A percentile compares a stretch with the other conserved stretches of the same genome.
Conservation (phyloP, 2,113 vertebrate species). For the Neolamprologus hecqui region DNA sequence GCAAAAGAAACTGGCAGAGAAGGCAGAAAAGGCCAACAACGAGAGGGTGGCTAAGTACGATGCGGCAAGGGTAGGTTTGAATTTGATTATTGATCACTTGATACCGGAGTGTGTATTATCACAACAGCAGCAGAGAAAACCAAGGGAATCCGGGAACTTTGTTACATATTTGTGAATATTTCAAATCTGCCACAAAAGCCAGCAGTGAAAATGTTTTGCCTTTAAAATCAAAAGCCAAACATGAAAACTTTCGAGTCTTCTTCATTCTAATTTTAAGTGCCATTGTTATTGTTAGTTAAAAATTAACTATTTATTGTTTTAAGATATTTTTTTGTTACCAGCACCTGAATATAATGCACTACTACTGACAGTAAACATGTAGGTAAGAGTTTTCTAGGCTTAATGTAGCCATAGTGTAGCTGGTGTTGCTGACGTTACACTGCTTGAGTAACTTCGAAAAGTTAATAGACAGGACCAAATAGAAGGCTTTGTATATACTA, state of each 20-base stretch:
- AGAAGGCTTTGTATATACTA: not conserved
- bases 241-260: not conserved
- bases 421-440: not conserved
- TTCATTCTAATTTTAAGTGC: not conserved
- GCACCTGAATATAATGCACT: not conserved
- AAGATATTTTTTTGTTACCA: not conserved
- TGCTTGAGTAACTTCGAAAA: not conserved
- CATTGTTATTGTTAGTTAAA: not conserved
- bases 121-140: not conserved
- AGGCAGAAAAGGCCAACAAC: conserved; percentile 84
- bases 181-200: not conserved
- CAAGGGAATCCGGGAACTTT: not conserved
- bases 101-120: not conserved
- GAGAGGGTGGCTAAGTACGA: conserved; percentile 81
- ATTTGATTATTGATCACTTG: not conserved
- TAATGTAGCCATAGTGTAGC: not conserved
- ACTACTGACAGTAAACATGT: not conserved
- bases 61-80: conserved; percentile 74
- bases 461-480: not conserved
- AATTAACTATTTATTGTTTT: not conserved
- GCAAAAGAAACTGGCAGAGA: conserved; percentile 87
- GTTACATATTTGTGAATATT: not conserved
- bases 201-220: not conserved
- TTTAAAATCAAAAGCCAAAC: not conserved
- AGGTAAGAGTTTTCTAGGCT: not conserved